phyloP scores from a whole-genome alignment of 2,888 invertebrate genomes.

The Thecocarcelia acutangulata region DNA sequence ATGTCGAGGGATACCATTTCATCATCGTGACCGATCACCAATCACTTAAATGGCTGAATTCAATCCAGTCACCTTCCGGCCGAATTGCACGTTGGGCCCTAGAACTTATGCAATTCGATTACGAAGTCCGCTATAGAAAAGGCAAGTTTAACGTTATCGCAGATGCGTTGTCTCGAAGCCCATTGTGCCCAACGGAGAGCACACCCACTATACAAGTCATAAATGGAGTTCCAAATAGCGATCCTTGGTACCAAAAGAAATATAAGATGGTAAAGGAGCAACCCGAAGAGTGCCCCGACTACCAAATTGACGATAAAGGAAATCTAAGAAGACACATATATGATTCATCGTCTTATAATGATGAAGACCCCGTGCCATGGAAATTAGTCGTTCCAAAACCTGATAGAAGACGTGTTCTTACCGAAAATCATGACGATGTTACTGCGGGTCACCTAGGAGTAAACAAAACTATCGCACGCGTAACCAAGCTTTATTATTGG shows the following conservation, averaged over 20 bases:
- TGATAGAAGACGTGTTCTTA: no score
- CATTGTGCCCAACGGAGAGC: no score
- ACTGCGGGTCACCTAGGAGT: conserved; percentile 41
- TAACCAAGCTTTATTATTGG: no score
- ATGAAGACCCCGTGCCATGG: conserved; percentile 9
- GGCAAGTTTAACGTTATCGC: conserved; percentile 49
- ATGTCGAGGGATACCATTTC: conserved; percentile 47
- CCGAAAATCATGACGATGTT: conserved; percentile 30
- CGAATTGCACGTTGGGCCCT: conserved; percentile 54
- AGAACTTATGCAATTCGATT: no score
- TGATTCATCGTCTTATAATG: conserved; percentile 14
- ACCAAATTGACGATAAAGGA: conserved; percentile 1
- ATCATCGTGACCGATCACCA: conserved; percentile 38
- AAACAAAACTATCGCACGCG: conserved; percentile 4
- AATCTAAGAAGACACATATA: no score
- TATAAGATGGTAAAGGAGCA: no score
- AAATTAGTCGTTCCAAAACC: conserved; percentile 24
- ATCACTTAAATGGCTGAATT: no score
- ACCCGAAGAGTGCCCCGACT: no score
- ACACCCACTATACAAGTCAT: conserved; percentile 15
- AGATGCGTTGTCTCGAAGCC: no score
- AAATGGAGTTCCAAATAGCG: neutral
- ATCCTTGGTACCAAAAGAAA: conserved; percentile 11
- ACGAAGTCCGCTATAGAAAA: conserved; percentile 30
- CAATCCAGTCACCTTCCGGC: conserved; percentile 48